Evolutionary conservation across 2,888 invertebrate genomes (phyloP), one percentile per base, ranked within the genome.

Genomic region (Cyrtodaria siliqua): DNA sequence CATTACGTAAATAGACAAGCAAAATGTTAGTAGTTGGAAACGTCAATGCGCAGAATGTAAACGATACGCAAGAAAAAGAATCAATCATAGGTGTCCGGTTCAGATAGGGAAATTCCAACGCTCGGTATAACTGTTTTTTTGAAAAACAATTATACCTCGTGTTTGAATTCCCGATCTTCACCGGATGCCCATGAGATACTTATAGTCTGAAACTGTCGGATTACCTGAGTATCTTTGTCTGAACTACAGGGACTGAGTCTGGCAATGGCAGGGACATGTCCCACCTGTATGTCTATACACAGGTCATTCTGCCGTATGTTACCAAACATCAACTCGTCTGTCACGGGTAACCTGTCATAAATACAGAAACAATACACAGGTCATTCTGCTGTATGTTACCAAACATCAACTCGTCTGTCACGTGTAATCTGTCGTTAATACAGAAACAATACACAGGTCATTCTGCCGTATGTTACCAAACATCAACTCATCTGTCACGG

Each of bases 211-310:
- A 27, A 14, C 23, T 3, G 20, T 9, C 18, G n/a, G 60, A 47
- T 16, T 70, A 74, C 74, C 73, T 70, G 70, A 4, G 66, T 70
- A 16, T 70, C 59, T 12, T 55, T 69, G 38, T 73, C 66, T 20
- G 38, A 14, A 24, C 70, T 56, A 66, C 78, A 79, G 9, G 55
- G 49, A 52, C 57, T 66, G 2, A 79, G 66, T 38, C 70, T 79
- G 20, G 78, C 69, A n/a, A 79, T 70, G 8, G 75, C 70, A 24
- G 70, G 72, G 12, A 71, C 67, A 73, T 73, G 67, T 23, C 89
- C 87, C 18, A 85, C 75, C 52, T 87, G 84, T 24, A 88, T 82
- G 61, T 91, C 90, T 9, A 91, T 66, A 83, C 90, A 91, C n/a
- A 74, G 56, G 9, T 72, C 61, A 16, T 74, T 84, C 69, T 90